A percentile compares a stretch with the other conserved stretches of the same genome.
Conservation (phyloP, 2,113 vertebrate species). For the Cochlearius cochlearius region DNA sequence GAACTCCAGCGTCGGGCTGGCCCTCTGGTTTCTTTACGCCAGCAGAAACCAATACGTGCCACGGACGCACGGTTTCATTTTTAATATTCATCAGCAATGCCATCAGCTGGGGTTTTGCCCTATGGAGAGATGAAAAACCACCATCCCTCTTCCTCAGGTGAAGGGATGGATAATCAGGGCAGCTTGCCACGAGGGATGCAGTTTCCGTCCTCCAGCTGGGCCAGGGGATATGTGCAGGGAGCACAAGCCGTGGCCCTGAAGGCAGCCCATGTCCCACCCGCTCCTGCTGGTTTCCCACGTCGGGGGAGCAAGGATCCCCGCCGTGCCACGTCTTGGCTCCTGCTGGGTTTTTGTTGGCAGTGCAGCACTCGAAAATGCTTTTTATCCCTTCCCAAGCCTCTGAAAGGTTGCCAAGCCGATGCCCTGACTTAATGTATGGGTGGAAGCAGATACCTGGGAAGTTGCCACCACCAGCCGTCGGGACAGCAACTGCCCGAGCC, state of each 20-base stretch:
- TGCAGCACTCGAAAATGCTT: neutral
- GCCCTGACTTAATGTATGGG: neutral
- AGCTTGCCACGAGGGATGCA: neutral
- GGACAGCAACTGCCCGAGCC: neutral
- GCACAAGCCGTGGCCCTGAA: neutral
- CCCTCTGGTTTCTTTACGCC: neutral
- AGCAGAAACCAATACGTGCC: neutral
- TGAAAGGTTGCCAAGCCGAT: neutral
- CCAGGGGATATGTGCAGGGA: neutral
- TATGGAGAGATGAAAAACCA: neutral
- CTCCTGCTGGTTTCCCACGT: neutral
- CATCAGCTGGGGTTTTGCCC: neutral
- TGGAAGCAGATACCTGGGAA: conserved; percentile 27
- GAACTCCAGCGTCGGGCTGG: neutral
- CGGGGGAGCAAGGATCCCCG: neutral
- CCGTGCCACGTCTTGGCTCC: neutral
- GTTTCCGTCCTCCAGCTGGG: neutral
- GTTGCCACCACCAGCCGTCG: neutral
- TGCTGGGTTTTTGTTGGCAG: conserved; percentile 37
- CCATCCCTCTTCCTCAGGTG: neutral
- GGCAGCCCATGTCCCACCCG: neutral
- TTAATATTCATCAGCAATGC: neutral
- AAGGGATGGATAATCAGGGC: neutral
- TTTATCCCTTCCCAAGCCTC: conserved; percentile 8
- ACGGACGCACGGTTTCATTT: rapidly evolving